Conservation (phyloP, 2,888 invertebrate genomes). For the Pammene fasciana region DNA sequence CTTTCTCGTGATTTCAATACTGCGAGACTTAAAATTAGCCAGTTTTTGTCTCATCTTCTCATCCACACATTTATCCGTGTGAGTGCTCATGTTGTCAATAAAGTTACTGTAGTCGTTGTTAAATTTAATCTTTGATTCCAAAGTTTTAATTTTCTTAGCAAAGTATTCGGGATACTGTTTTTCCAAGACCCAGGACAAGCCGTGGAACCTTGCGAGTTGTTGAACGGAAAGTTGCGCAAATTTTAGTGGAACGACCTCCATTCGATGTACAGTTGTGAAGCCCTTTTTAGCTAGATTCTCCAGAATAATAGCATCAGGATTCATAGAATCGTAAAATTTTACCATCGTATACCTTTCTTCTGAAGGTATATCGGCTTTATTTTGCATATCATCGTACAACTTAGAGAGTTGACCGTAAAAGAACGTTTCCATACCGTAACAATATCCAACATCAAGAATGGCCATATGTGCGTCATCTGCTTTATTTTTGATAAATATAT, state of each 20-base stretch:
- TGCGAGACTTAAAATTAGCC: slow-evolving; percentile 44
- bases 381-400: slow-evolving; percentile 50
- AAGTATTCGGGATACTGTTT: slow-evolving; percentile 44
- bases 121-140: slow-evolving; percentile 46
- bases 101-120: slow-evolving; percentile 51
- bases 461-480: slow-evolving; percentile 46
- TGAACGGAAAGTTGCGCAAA: slow-evolving; percentile 50
- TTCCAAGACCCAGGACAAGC: slow-evolving; percentile 50
- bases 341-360: slow-evolving; percentile 46
- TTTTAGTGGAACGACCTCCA: slow-evolving; percentile 48
- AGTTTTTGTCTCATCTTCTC: slow-evolving; percentile 48
- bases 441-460: slow-evolving; percentile 46
- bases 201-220: slow-evolving; percentile 54
- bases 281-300: slow-evolving; percentile 53
- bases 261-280: slow-evolving; percentile 48
- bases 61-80: slow-evolving; percentile 45
- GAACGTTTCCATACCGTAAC: slow-evolving; percentile 53
- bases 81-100: slow-evolving; percentile 38
- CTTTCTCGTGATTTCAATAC: slow-evolving; percentile 48
- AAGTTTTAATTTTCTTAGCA: slow-evolving; percentile 46
- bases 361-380: slow-evolving; percentile 44
- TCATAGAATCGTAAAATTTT: slow-evolving; percentile 47
- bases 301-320: slow-evolving; percentile 48
- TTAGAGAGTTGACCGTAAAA: slow-evolving; percentile 52
- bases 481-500: slow-evolving; percentile 60